Evolutionary conservation across 2,888 invertebrate genomes (phyloP), one percentile per base, ranked within the genome.

Genomic region (Drosophila kanekoi): DNA sequence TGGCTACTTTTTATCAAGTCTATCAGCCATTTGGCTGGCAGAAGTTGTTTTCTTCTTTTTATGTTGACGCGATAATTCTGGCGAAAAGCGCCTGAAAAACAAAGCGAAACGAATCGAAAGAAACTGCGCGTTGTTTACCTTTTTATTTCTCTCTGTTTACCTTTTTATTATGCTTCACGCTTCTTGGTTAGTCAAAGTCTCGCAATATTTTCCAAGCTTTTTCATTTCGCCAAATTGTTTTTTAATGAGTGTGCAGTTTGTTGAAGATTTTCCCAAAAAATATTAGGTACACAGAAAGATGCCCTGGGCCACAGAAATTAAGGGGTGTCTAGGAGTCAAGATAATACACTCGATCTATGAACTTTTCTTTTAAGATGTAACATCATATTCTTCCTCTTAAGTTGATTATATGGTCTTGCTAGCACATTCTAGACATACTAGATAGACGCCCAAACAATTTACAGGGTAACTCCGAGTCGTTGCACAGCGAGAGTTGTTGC

Each of bases 51-150:
- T 33, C 23, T 33, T 41, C 37, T 51, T 14, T 43, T 23, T 58
- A n/a, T 72, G 62, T 72, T 73, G 63, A 75, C 47, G 18, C 37
- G 28, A 23, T 53, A 35, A 54, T 67, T 68, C 67, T 51, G 18
- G 4, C 37, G 66, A 72, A 59, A 53, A 38, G 32, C 41, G 51
- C 57, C 35, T 41, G 23, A 43, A 61, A 54, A 61, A 56, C 47
- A 70, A 44, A 38, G 32, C 45, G 35, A 62, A 63, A 35, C 20
- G n/a, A 32, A 48, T 28, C 28, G 28, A 28, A 52, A 53, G 48
- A 52, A 60, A 53, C 40, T 53, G 40, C 58, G 54, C 18, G 38
- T 61, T 73, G 57, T 73, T 73, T 56, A 72, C 43, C 18, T 52
- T 16, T 53, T 28, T 8, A 0, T 18, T 18, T 1, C 3, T 18